Evolutionary conservation across 53 echinoderm and acorn worm genomes (phyloP), one percentile per base, ranked within the genome.

Genomic region (Echinometra lucunter): DNA sequence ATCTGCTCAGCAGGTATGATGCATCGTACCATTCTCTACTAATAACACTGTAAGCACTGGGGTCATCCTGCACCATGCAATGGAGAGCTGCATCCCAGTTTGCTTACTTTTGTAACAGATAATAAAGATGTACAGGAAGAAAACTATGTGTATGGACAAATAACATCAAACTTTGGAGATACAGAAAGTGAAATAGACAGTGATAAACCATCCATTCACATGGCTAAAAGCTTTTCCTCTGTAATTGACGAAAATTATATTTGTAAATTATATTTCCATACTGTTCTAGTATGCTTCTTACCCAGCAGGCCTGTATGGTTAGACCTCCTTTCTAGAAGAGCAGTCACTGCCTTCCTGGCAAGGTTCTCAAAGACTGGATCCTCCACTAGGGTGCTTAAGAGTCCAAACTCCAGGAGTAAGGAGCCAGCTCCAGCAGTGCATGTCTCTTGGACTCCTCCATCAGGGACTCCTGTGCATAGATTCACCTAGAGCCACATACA

Each of bases 371-470:
- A 99, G 28, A 97, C 88, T 34, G 99, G 98, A 90, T 99, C 98
- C 37, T 95, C 91, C 28, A 98, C 96, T 6, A 99, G 96, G 44
- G 95, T 95, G 74, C 99, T 96, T 1, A 99, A 93, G 44, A 97
- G 93, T 66, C 99, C 99, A 96, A 99, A 99, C 94, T 99, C 99
- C n/a, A 99, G 89, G 17, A 99, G 70, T 55, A 99, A 92, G 49
- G 97, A 98, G 21, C 99, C 99, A 34, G 97, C 99, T 56, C 99
- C 99, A 2, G 98, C 98, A 57, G 99, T 99, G 58, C 98, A 98
- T 17, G 99, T 96, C 47, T 99, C 98, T 60, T 96, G 94, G 44
- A 96, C 91, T 32, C 97, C 96, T 72, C 95, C 91, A 42, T 95
- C 57, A 38, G 99, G 99, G 85, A 99, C 95, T 32, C 99, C 99